Conservation (phyloP, 1,140 invertebrate genomes). For the Cherax quadricarinatus region DNA sequence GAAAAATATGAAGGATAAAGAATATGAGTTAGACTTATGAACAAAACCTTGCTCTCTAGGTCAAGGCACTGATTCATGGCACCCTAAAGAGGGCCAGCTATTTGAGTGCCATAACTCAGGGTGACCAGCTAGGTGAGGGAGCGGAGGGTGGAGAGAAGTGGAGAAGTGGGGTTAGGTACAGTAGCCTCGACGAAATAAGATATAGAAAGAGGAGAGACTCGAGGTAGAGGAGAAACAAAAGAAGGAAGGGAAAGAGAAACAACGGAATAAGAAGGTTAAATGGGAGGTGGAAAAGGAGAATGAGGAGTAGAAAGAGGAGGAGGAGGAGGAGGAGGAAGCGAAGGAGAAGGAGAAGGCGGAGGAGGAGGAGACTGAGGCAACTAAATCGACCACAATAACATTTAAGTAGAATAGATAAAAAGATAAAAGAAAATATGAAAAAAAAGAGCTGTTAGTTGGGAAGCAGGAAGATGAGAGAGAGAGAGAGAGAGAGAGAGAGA, state of each 20-base stretch:
- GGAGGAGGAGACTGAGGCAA: too few species aligned
- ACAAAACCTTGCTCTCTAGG: conserved; percentile 26
- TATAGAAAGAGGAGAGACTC: background rate
- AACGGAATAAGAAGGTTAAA: background rate
- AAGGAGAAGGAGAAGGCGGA: too few species aligned
- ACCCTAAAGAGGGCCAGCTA: conserved; percentile 56
- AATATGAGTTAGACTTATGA: background rate
- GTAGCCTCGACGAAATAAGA: background rate
- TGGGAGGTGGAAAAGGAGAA: too few species aligned
- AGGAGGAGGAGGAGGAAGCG: background rate
- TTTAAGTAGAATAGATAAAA: too few species aligned
- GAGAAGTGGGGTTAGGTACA: background rate
- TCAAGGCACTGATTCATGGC: conserved; percentile 58
- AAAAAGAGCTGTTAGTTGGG: too few species aligned
- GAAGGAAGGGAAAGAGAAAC: background rate
- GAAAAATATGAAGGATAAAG: background rate
- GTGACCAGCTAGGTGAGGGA: background rate
- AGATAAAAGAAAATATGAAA: too few species aligned
- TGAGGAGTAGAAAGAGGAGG: background rate
- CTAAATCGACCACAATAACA: too few species aligned
- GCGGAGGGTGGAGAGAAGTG: background rate
- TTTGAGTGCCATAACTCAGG: conserved; percentile 46
- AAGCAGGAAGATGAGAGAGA: too few species aligned
- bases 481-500: too few species aligned
- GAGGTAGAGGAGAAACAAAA: background rate